Percentiles rank a stretch among this genome's conserved stretches.
phyloP scores from a whole-genome alignment of 1,140 invertebrate species.

The Drosophila leontia region DNA sequence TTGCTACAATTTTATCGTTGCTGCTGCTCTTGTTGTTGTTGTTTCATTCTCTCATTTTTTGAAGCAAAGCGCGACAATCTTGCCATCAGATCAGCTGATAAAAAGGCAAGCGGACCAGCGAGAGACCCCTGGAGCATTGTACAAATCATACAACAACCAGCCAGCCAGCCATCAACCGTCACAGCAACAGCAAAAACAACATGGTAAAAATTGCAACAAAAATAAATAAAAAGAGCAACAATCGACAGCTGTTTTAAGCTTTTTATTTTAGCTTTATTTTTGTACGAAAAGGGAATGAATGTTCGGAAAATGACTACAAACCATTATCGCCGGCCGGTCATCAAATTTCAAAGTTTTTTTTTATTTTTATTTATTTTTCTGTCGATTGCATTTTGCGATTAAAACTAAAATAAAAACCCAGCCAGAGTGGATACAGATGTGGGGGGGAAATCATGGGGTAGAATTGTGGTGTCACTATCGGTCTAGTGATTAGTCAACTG shows the following conservation, averaged over 20 bases:
- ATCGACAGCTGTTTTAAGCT: slow-evolving; percentile 66
- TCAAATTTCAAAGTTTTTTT: slow-evolving; percentile 69
- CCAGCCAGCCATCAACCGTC: slow-evolving; percentile 16
- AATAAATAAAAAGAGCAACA: slow-evolving; percentile 30
- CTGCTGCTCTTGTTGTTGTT: slow-evolving; percentile 34
- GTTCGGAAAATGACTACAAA: slow-evolving; percentile 77
- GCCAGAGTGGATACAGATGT: slow-evolving; percentile 9
- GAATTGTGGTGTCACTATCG: slow-evolving; percentile 10
- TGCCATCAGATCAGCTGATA: slow-evolving; percentile 83
- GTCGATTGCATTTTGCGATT: slow-evolving; percentile 67
- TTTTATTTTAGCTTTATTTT: slow-evolving; percentile 44
- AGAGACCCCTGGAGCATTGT: slow-evolving; percentile 59
- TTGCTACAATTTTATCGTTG: slow-evolving; percentile 39
- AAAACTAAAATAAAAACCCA: slow-evolving; percentile 35
- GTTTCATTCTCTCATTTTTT: slow-evolving; percentile 76
- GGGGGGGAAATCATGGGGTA: not conserved
- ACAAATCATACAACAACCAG: slow-evolving; percentile 73
- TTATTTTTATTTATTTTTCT: slow-evolving; percentile 6
- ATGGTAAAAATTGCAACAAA: slow-evolving; percentile 23
- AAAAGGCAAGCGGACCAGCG: slow-evolving; percentile 55
- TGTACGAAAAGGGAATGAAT: slow-evolving; percentile 44
- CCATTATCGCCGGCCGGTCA: slow-evolving; percentile 67
- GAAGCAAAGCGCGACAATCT: slow-evolving; percentile 82
- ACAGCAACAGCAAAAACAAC: slow-evolving; percentile 38
- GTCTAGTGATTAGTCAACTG: slow-evolving; percentile 39